A percentile compares a stretch with the other conserved stretches of the same genome.
These are phyloP conservation scores for Bombus impatiens DNA, from an alignment of 1,140 invertebrate genomes.

Conservation along the genomic window DNA sequence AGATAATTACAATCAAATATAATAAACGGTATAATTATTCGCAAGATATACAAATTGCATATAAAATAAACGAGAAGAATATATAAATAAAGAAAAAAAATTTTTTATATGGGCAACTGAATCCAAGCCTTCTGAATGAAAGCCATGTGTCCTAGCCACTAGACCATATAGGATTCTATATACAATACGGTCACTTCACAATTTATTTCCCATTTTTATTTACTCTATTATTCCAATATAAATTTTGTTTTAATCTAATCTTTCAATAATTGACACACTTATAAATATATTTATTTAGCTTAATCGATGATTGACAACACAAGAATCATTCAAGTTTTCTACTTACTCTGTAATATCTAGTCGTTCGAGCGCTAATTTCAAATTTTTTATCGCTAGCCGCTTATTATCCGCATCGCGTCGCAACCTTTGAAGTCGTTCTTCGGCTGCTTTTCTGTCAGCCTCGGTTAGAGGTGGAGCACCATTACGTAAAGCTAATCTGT, in stretches of 20 bases:
- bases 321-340: not conserved
- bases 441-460: conserved; percentile 86
- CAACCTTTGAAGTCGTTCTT: conserved; percentile 86
- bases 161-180: not conserved
- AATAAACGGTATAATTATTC: not conserved
- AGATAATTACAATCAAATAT: not conserved
- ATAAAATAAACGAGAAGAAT: not conserved
- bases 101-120: not conserved
- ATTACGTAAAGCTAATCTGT: conserved; percentile 78
- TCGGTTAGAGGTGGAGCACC: conserved; percentile 79
- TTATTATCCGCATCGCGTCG: conserved; percentile 88
- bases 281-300: too few species aligned
- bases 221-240: too few species aligned
- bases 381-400: conserved; percentile 88
- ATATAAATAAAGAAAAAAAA: not conserved
- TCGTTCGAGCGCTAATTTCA: conserved; percentile 88
- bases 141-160: not conserved
- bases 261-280: too few species aligned
- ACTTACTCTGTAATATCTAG: conserved; percentile 91
- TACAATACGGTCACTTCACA: too few species aligned
- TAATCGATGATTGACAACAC: not conserved
- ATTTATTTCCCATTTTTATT: not conserved
- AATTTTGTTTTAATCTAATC: too few species aligned
- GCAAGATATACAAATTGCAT: not conserved
- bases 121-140: not conserved